Base-by-base conservation (phyloP, 2,888 invertebrate species). In the Pandemis corylana region DNA sequence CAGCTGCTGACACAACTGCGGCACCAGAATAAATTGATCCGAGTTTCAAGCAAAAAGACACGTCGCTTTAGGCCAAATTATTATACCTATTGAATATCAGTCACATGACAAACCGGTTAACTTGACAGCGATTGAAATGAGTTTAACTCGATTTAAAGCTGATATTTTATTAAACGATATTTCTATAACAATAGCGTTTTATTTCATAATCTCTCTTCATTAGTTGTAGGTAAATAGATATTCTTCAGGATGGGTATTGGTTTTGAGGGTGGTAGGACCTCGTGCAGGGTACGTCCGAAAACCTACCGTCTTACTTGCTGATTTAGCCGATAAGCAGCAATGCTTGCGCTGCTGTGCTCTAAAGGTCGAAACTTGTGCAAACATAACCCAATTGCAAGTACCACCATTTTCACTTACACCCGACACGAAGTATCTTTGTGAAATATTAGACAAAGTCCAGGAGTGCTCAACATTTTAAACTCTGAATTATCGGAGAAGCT, bases 401-500 rank as follows among this genome's bases (percentile, higher is more conserved):
- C 28, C 28, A 44, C 44, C 44, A 44, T 44, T 44, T 0, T 44
- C 49, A 49, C 49, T 0, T 49, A 36, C 28, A 10, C 12, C 49
- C 49, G 12, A 49, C 13, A 12, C 9, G 44, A 7, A 5, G 9
- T 7, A 44, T 44, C 44, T 44, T 9, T 44, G 44, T 49, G 5
- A 49, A 12, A 12, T 12, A 49, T 9, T 10, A 15, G 15, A 36
- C 4, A n/a, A 59, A 13, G 7, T 56, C 51, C 44, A 68, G 36
- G 7, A 69, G 36, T 20, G 68, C 61, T 9, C 64, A 44, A 68
- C 76, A 71, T 64, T 62, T 44, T 53, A 64, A 12, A 65, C 59
- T 71, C 9, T 28, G 6, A 65, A 56, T 65, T 66, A 56, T 56
- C 69, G 66, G 64, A 76, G 71, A 65, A 28, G 73, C 59, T 51